Evolutionary conservation across 2,113 vertebrate species (phyloP), one percentile per base, ranked within the genome.

Genomic region (Myotis brandtii): DNA sequence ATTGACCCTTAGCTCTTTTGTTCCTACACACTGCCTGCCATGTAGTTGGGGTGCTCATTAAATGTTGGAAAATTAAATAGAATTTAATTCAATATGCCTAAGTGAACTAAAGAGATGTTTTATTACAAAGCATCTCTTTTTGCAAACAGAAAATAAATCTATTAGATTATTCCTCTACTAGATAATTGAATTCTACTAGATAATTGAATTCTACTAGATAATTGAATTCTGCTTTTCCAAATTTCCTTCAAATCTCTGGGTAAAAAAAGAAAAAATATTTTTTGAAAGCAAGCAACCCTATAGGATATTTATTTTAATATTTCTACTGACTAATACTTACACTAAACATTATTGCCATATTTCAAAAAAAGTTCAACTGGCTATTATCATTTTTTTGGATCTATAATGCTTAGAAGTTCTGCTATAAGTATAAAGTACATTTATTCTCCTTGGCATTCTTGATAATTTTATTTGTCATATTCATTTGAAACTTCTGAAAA

Each of bases 221-320:
- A 89, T 79, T 81, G 82, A 89, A 83, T 70, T 96, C 52, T 93
- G 11, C 46, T 91, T 93, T 87, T 93, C 66, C 12, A 75, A 48
- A 76, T 85, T 95, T 86, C 12, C 54, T 87, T 95, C 73, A 93
- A 77, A 87, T 48, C n/a, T 30, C 52, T 79, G 8, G 21, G 18
- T 43, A 40, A 93, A 87, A 20, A 85, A 86, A 90, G 43, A 93
- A 18, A 92, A 82, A 82, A 92, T 92, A 64, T 40, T 83, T 94
- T 80, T 67, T 50, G 77, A 83, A 89, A 91, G 20, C 16, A 84
- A 43, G 67, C 17, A 88, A 14, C 12, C 18, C 16, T 69, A 67
- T 87, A 59, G 46, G 37, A 43, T 93, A 83, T 89, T 93, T 94
- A 73, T 87, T 86, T 95, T 87, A 87, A 69, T 20, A 81, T 92